Base-by-base conservation (phyloP, 2,888 invertebrate species). In the Drosophila macrospina region DNA sequence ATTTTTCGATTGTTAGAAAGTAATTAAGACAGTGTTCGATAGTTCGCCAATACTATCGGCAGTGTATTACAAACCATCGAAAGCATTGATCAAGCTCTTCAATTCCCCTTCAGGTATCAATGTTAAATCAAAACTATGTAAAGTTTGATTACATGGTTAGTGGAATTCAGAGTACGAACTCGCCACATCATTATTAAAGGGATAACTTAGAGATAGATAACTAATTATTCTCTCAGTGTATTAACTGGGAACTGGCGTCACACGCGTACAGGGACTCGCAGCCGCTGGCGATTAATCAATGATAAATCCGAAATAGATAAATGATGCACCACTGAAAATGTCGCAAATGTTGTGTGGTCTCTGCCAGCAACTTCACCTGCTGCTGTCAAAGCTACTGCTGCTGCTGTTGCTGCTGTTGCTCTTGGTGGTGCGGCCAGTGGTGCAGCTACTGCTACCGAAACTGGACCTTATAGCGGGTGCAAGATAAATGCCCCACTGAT, bases 251-350 rank as follows among this genome's bases (percentile, higher is more conserved):
- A 71, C 65, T 72, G 79, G 78, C 78, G 75, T 78, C 78, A 69
- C 48, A 78, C 79, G 69, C 79, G 75, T 78, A 61, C 63, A 61
- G 42, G 24, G 50, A 52, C 24, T 20, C 16, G 26, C 41, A 30
- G 61, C 78, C 73, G 75, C 67, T 77, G 74, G 81, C 89, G 89
- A 87, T 87, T 87, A 87, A 87, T 87, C 87, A 87, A 89, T 89
- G 87, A 87, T 87, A 87, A 87, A 87, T 87, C 87, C 87, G 87
- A 87, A 89, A 88, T 86, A 87, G 87, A 87, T 89, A 87, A 87
- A 87, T 86, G 85, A 88, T 78, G 67, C 78, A 64, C 70, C 77
- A 69, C 69, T 66, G 64, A 57, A 75, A 76, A 79, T 76, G 79
- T 88, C 88, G 83, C 86, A 68, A 74, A 71, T 78, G 61, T 66